Conservation (phyloP, 2,113 vertebrate species). For the Orthonyx spaldingii region DNA sequence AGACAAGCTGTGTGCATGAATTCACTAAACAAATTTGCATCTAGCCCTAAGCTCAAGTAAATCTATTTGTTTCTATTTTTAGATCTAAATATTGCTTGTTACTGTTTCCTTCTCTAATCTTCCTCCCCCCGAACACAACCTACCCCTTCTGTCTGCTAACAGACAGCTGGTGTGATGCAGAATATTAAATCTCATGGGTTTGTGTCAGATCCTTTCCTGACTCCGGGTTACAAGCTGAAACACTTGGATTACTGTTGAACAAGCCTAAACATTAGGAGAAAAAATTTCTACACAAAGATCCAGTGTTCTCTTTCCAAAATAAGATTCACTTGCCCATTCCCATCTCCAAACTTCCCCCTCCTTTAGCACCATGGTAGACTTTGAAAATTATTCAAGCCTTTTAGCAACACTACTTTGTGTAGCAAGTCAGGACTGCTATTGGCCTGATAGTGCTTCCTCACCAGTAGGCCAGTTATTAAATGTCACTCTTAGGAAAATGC, state of each 20-base stretch:
- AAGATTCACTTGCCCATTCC: background rate
- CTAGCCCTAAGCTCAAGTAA: slow-evolving; percentile 21
- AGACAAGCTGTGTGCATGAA: background rate
- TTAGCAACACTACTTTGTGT: background rate
- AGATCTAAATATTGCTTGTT: background rate
- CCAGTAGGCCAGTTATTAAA: background rate
- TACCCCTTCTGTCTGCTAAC: background rate
- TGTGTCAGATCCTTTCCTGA: slow-evolving; percentile 37
- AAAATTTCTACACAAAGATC: background rate
- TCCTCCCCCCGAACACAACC: background rate
- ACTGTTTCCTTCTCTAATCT: background rate
- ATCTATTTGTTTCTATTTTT: background rate
- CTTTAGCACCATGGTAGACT: background rate
- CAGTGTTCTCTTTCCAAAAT: background rate
- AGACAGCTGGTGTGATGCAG: slow-evolving; percentile 70
- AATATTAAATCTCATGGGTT: slow-evolving; percentile 54
- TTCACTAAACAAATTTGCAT: slow-evolving; percentile 40
- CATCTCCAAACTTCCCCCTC: background rate
- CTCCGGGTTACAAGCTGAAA: slow-evolving; percentile 44
- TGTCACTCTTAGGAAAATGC: background rate
- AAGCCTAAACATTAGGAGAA: background rate
- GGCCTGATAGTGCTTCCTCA: background rate
- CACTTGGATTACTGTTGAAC: slow-evolving; percentile 35
- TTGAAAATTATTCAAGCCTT: background rate
- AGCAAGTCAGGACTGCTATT: background rate